Evolutionary conservation across 2,797 vertebrate genomes (phyloP), one percentile per base, ranked within the genome.

Genomic region (Silurus lanzhouensis): DNA sequence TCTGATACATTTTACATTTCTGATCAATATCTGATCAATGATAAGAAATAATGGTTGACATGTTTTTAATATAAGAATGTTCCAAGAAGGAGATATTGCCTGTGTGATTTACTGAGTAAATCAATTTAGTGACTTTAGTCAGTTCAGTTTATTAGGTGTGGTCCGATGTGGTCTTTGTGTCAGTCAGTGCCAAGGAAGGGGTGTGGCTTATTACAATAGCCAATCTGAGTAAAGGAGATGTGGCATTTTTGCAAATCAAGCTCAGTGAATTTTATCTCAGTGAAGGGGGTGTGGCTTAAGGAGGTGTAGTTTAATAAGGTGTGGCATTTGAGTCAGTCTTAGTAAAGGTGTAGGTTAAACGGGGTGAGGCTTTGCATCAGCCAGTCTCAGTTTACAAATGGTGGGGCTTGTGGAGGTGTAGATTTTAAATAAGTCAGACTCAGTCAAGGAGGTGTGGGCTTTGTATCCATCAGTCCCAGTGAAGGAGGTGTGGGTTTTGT

Each of bases 61-160:
- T 48, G 13, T 31, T 55, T 66, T 82, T 72, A 60, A 82, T 79
- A 79, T 79, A 44, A 63, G 58, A 5, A n/a, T 10, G 14, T 79
- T 78, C 46, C 7, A 61, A 4, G 10, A 14, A 61, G 58, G 31
- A 61, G 31, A 44, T 7, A n/a, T 78, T 44, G 31, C 19, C 1
- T 3, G 58, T 61, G 25, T 52, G 48, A 52, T 52, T 52, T 52
- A 52, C 48, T 52, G 48, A 52, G 6, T 52, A 10, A 52, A 52
- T 52, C 48, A 1, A 52, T 10, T 52, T 0, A 52, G 48, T 19
- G 31, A 22, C 1, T 5, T 79, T 20, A 46, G 58, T 15, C 48
- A 52, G 48, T 52, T 52, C 10, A 10, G 48, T 7, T 52, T 52
- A 52, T 52, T 52, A 52, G 10, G 48, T 2, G n/a, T n/a, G n/a